These are phyloP conservation scores for Platygyra sinensis DNA, from an alignment of 64 coral and sea anemone species.

Conservation along the genomic window DNA sequence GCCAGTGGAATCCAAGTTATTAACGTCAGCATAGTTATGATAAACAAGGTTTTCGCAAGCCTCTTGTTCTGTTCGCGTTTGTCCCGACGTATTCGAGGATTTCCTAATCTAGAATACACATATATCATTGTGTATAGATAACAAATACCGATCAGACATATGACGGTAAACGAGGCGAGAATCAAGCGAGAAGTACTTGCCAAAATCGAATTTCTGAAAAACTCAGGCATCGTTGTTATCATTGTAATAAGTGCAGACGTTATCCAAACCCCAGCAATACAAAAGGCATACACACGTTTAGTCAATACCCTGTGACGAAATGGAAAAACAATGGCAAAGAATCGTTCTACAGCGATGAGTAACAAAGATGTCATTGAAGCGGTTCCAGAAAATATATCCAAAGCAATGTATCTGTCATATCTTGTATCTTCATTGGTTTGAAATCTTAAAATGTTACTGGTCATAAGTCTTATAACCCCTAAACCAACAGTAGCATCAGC, in stretches of 20 bases:
- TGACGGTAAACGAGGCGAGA: background rate
- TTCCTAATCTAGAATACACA: background rate
- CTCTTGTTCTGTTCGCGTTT: background rate
- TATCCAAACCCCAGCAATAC: background rate
- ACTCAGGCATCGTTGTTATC: background rate
- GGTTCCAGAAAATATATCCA: background rate
- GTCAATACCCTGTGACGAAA: background rate
- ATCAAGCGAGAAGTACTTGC: background rate
- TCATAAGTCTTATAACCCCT: background rate
- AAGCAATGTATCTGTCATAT: background rate
- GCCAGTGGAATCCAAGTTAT: background rate
- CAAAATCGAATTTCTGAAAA: background rate
- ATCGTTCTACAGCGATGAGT: background rate
- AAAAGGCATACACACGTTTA: background rate
- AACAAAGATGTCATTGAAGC: background rate
- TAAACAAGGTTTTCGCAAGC: background rate
- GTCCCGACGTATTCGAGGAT: background rate
- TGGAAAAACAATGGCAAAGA: background rate
- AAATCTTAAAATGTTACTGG: background rate
- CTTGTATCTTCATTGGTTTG: background rate
- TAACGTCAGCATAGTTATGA: background rate
- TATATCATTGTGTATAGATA: background rate
- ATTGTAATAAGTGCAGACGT: background rate
- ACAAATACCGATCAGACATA: background rate
- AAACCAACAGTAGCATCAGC: background rate